These are phyloP conservation scores for Drosophila miranda DNA, from an alignment of 1,140 invertebrate species.

Conservation along the genomic window DNA sequence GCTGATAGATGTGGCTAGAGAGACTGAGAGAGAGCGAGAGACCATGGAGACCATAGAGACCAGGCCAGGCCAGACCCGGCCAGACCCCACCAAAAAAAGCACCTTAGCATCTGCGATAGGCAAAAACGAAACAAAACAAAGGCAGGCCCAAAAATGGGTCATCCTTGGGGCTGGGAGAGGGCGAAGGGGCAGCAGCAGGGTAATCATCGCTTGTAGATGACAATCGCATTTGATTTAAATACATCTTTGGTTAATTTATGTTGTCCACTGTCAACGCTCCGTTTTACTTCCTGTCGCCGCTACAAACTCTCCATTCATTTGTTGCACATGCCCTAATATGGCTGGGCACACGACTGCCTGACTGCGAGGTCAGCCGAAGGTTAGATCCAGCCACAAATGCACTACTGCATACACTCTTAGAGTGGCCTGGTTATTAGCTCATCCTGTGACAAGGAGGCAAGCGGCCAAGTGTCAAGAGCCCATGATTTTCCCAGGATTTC, in stretches of 20 bases:
- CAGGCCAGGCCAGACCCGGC: not conserved
- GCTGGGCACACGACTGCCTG: not conserved
- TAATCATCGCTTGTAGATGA: constrained; percentile 66
- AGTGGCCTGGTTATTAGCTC: no score
- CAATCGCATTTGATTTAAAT: constrained; percentile 79
- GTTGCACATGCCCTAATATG: constrained; percentile 10
- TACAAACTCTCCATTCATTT: not conserved
- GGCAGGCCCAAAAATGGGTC: constrained; percentile 70
- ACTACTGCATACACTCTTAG: not conserved
- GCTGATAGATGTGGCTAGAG: constrained; percentile 61
- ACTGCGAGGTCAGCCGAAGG: constrained; percentile 21
- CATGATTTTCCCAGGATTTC: no score
- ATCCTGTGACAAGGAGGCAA: no score
- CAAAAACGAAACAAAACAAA: constrained; percentile 40
- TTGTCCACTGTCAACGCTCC: constrained; percentile 68
- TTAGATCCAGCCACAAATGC: constrained; percentile 2
- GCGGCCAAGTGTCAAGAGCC: no score
- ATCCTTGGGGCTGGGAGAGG: constrained; percentile 10
- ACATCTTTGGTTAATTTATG: constrained; percentile 80
- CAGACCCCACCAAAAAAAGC: constrained; percentile 50
- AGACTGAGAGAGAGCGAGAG: not conserved
- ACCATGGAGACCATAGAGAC: not conserved
- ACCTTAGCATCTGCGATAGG: constrained; percentile 58
- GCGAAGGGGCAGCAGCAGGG: constrained; percentile 5
- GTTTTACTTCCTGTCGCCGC: constrained; percentile 63